phyloP scores from a whole-genome alignment of 2,113 vertebrate species.

The Esox niger region DNA sequence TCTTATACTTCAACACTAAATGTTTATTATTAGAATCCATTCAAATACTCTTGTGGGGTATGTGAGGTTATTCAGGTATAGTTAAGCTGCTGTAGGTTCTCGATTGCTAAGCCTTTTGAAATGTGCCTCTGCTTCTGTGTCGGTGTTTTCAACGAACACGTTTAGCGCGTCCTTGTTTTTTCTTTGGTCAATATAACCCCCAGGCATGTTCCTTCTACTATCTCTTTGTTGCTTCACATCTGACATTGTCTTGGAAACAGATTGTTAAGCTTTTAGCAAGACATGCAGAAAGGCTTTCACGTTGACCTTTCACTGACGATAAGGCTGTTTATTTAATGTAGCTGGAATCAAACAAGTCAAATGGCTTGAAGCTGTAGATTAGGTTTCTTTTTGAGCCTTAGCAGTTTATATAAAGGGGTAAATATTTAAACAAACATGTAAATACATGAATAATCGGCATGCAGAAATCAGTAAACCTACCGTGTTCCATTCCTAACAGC shows the following conservation, averaged over 20 bases:
- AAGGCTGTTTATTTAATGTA: too few relatives aligned
- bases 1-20: too few relatives aligned
- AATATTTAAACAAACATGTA: neutral
- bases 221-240: neutral
- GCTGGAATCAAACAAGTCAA: too few relatives aligned
- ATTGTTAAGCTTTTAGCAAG: neutral
- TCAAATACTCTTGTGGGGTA: neutral
- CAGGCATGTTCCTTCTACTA: neutral
- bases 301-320: neutral
- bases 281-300: neutral
- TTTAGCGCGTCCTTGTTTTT: neutral
- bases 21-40: too few relatives aligned
- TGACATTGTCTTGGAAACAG: neutral
- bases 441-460: neutral
- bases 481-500: neutral
- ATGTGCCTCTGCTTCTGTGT: neutral
- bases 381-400: too few relatives aligned
- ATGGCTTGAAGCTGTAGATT: too few relatives aligned
- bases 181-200: neutral
- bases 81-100: neutral
- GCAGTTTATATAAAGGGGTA: neutral
- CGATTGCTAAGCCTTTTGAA: neutral
- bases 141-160: neutral
- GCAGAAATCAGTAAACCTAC: neutral
- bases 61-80: neutral